Conservation (phyloP, 2,888 invertebrate genomes). For the Ophion ellenae region DNA sequence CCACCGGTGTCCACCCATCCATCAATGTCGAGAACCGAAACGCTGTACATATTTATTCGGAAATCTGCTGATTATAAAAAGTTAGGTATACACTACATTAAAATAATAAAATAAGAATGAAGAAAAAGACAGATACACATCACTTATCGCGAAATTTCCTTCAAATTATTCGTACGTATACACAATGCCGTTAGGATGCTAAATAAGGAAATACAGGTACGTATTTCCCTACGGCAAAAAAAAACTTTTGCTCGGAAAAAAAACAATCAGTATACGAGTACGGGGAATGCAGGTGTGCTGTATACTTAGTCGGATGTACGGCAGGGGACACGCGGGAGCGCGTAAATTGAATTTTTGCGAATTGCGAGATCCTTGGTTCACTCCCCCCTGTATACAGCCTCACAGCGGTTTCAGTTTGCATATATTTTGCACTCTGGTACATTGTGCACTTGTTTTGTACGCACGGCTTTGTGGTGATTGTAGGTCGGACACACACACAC, state of each 20-base stretch:
- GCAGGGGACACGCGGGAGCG: neutral
- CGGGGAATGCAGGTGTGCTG: neutral
- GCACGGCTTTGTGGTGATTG: slow-evolving; percentile 18
- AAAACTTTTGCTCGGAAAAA: neutral
- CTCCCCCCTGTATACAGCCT: neutral
- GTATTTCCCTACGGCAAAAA: too few species aligned
- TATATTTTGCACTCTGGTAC: slow-evolving; percentile 58
- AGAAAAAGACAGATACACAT: too few species aligned
- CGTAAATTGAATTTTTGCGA: slow-evolving; percentile 57
- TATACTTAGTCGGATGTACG: neutral
- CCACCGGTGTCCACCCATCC: too few species aligned
- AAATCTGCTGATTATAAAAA: too few species aligned
- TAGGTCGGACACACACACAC: neutral
- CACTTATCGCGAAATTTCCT: too few species aligned
- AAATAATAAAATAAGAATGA: too few species aligned
- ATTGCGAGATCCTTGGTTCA: slow-evolving; percentile 45
- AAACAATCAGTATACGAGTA: neutral
- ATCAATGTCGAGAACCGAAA: too few species aligned
- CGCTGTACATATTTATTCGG: too few species aligned
- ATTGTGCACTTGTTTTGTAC: slow-evolving; percentile 30
- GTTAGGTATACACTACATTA: too few species aligned
- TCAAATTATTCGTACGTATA: too few species aligned
- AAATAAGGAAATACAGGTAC: too few species aligned
- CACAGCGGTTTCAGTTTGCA: slow-evolving; percentile 56
- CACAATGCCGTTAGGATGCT: too few species aligned